phyloP scores from a whole-genome alignment of 2,888 invertebrate genomes.

The Latrodectus elegans region DNA sequence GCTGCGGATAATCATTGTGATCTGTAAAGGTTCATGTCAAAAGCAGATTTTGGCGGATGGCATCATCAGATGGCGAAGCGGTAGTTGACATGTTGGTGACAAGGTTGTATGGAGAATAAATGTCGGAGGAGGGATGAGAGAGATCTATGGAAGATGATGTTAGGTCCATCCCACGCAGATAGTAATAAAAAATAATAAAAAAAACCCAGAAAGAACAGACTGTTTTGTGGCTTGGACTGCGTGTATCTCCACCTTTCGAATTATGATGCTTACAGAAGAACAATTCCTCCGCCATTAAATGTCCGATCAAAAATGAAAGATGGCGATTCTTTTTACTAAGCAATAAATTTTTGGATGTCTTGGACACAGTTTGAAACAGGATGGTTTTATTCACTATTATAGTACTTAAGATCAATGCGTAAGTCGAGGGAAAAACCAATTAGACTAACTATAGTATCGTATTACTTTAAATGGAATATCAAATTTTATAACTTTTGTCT shows the following conservation, averaged over 20 bases:
- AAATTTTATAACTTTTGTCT: no score
- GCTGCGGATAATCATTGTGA: constrained; percentile 36
- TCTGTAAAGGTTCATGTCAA: constrained; percentile 55
- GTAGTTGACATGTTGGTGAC: constrained; percentile 51
- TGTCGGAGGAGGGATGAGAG: constrained; percentile 1
- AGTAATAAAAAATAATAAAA: not conserved
- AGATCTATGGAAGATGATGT: not conserved
- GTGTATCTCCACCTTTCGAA: constrained; percentile 9
- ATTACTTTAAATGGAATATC: no score
- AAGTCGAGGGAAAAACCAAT: no score
- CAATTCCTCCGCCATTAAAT: no score
- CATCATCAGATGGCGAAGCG: constrained; percentile 40
- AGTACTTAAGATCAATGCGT: no score
- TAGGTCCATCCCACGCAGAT: constrained; percentile 10
- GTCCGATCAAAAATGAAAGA: no score
- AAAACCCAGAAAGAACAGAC: not conserved
- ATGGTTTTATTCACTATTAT: no score
- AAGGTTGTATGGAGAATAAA: constrained; percentile 17
- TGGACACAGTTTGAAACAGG: no score
- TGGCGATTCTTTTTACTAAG: no score
- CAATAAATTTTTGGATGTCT: no score
- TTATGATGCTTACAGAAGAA: not conserved
- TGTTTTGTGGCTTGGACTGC: not conserved
- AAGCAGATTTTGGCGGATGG: constrained; percentile 40
- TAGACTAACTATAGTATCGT: no score